These are phyloP conservation scores for Drosophila mayaguana DNA, from an alignment of 2,888 invertebrate genomes.

Conservation along the genomic window DNA sequence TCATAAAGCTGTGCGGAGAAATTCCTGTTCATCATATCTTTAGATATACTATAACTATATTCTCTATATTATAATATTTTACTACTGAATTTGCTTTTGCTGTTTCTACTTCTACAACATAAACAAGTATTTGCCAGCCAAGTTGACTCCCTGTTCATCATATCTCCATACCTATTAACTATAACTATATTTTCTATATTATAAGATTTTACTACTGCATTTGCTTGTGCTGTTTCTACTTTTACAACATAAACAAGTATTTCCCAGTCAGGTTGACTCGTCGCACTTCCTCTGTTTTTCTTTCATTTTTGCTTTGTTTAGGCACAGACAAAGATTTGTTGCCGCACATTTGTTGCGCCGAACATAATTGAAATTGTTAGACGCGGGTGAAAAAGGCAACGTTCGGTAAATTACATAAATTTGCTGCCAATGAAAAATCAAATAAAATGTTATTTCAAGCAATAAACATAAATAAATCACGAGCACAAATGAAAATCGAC, in stretches of 20 bases:
- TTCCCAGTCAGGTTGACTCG: not conserved
- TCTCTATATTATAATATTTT: not conserved
- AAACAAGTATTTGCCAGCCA: not conserved
- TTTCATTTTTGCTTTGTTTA: not conserved
- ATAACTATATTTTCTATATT: too few species aligned
- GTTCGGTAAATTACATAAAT: slow-evolving; percentile 2
- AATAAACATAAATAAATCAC: slow-evolving; percentile 19
- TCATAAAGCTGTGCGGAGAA: too few species aligned
- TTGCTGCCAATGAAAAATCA: slow-evolving; percentile 24
- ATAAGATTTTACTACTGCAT: not conserved
- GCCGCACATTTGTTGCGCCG: slow-evolving; percentile 62
- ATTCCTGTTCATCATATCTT: too few species aligned
- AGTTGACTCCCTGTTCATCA: not conserved
- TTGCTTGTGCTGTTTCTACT: not conserved
- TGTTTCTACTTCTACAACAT: not conserved
- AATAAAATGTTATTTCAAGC: slow-evolving; percentile 9
- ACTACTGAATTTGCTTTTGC: not conserved
- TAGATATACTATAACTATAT: too few species aligned
- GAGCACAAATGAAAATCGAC: not conserved
- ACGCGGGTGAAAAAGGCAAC: not conserved
- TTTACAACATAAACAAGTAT: not conserved
- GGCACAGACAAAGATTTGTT: slow-evolving; percentile 62
- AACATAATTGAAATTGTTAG: slow-evolving; percentile 65
- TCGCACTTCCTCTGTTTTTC: not conserved
- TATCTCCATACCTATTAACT: too few species aligned